Conservation (phyloP, 2,797 vertebrate genomes). For the Neosalanx taihuensis region DNA sequence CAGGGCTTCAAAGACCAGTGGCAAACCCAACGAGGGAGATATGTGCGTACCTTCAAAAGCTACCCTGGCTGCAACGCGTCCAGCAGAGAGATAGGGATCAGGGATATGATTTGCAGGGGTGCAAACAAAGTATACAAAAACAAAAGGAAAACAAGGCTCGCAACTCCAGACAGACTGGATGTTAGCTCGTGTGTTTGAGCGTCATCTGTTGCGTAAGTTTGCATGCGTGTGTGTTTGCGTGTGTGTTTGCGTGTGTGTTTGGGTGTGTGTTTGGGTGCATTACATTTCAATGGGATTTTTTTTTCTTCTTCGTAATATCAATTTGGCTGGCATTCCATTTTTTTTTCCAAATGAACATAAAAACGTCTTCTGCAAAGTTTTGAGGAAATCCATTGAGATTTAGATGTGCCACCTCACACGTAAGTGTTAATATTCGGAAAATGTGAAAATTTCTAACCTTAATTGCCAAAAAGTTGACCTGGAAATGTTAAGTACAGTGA, state of each 20-base stretch:
- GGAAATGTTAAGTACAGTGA: too few relatives aligned
- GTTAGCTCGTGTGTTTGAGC: too few relatives aligned
- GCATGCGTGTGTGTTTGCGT: not conserved
- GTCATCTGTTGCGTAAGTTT: not conserved
- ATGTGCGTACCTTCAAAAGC: constrained; percentile 1
- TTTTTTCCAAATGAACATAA: too few relatives aligned
- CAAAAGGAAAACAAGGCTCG: not conserved
- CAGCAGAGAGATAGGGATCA: not conserved
- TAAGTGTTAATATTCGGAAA: too few relatives aligned
- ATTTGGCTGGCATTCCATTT: too few relatives aligned
- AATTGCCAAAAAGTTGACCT: too few relatives aligned
- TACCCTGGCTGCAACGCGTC: not conserved
- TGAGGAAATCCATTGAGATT: too few relatives aligned
- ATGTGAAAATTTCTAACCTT: too few relatives aligned
- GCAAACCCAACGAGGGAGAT: constrained; percentile 20
- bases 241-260: constrained; percentile 1
- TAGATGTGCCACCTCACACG: too few relatives aligned
- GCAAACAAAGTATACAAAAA: not conserved
- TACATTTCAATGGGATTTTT: too few relatives aligned
- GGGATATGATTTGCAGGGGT: not conserved
- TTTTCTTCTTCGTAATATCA: too few relatives aligned
- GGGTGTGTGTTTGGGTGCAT: constrained; percentile 13
- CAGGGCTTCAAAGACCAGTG: constrained; percentile 52
- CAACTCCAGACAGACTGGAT: not conserved
- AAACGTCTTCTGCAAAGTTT: too few relatives aligned